phyloP scores from a whole-genome alignment of 92 coral and sea anemone species.

The Desmophyllum pertusum region DNA sequence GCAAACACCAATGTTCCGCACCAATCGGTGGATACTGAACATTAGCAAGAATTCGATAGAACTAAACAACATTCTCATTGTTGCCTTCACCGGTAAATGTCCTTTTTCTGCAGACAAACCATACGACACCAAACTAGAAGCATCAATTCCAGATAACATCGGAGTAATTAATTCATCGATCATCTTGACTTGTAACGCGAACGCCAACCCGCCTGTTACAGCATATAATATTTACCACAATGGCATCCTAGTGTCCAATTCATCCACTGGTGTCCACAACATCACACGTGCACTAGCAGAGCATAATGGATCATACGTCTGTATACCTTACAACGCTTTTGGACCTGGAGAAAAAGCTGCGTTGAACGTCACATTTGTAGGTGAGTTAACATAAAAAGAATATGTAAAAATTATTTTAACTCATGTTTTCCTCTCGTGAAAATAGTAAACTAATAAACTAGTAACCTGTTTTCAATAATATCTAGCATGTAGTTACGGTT shows the following conservation, averaged over 20 bases:
- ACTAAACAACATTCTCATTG: background rate
- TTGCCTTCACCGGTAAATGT: background rate
- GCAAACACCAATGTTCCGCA: background rate
- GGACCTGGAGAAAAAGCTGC: slow-evolving; percentile 69
- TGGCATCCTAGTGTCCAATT: slow-evolving; percentile 40
- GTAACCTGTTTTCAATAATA: too few relatives aligned
- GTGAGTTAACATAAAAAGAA: slow-evolving; percentile 41
- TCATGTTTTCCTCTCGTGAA: too few relatives aligned
- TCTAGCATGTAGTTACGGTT: too few relatives aligned
- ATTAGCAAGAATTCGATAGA: background rate
- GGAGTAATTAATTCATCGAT: slow-evolving; percentile 55
- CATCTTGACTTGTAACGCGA: slow-evolving; percentile 51
- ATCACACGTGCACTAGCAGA: slow-evolving; percentile 55
- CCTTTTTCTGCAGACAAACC: slow-evolving; percentile 70
- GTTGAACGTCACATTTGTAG: slow-evolving; percentile 43
- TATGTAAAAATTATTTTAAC: too few relatives aligned
- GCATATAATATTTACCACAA: slow-evolving; percentile 60
- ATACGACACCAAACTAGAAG: slow-evolving; percentile 41
- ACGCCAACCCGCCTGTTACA: slow-evolving; percentile 67
- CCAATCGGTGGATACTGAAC: background rate
- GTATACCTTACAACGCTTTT: slow-evolving; percentile 80
- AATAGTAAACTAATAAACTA: too few relatives aligned
- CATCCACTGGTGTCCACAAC: slow-evolving; percentile 58
- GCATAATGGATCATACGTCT: slow-evolving; percentile 76
- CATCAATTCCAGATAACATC: slow-evolving; percentile 40